Evolutionary conservation across 37 sponge, comb jelly and placozoan genomes (phyloP).

Genomic region (Crambe crambe): DNA sequence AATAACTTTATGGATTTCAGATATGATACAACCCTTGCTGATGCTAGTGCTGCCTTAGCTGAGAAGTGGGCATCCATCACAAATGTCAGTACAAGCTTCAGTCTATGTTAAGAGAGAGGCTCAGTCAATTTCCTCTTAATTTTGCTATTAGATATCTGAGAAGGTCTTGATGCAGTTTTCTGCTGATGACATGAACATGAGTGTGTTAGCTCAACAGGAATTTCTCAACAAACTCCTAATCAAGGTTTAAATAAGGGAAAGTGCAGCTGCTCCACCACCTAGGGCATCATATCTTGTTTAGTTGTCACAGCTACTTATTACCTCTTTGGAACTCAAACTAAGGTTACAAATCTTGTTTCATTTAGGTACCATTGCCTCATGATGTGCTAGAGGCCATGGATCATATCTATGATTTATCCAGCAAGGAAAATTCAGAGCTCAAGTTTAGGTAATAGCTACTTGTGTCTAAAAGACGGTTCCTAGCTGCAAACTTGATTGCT

Average conservation of each 20-base stretch:
- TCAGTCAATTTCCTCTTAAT: no score
- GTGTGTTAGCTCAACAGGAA: constrained; percentile 34
- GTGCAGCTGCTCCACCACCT: background rate
- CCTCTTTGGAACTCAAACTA: no score
- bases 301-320: no score
- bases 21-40: constrained; percentile 62
- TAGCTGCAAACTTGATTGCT: background rate
- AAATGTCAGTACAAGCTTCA: constrained; percentile 10
- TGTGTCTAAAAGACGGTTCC: background rate
- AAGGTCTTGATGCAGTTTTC: constrained; percentile 15
- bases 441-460: constrained; percentile 43
- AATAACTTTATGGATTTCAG: constrained; percentile 22
- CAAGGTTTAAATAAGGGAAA: constrained; percentile 25
- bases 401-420: constrained; percentile 40
- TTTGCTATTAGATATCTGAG: background rate
- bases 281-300: background rate
- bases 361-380: constrained; percentile 52
- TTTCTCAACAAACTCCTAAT: constrained; percentile 50
- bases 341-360: background rate
- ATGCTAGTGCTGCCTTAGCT: constrained; percentile 53
- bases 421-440: constrained; percentile 62
- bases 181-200: constrained; percentile 31
- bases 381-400: constrained; percentile 61
- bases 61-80: constrained; percentile 51
- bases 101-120: no score